These are phyloP conservation scores for Fukomys damarensis DNA, from an alignment of 2,113 vertebrate genomes.

Conservation along the genomic window DNA sequence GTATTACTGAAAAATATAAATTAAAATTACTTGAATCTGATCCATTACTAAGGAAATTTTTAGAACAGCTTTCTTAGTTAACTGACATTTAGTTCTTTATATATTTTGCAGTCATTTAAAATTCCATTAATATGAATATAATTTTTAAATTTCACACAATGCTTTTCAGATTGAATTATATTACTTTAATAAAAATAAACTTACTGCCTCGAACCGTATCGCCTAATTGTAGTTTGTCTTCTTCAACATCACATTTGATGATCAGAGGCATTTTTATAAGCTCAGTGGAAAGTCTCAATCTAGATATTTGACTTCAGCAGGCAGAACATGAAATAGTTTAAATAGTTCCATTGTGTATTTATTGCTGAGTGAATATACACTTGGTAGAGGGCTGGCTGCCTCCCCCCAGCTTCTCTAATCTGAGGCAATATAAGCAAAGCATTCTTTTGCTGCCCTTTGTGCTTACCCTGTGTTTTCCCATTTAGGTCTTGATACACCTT, in stretches of 20 bases:
- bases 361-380: conserved; percentile 42
- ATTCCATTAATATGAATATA: not conserved
- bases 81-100: conserved; percentile 44
- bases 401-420: not conserved
- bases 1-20: conserved; percentile 13
- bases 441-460: not conserved
- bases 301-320: conserved; percentile 76
- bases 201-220: conserved; percentile 35
- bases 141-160: conserved; percentile 9
- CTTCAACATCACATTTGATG: conserved; percentile 41
- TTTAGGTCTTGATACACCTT: conserved; percentile 74
- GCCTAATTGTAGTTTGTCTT: not conserved
- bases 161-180: conserved; percentile 28
- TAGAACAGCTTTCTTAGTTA: conserved; percentile 26
- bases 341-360: conserved; percentile 73
- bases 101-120: conserved; percentile 51
- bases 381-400: conserved; percentile 50
- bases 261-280: conserved; percentile 62
- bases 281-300: conserved; percentile 69
- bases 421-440: not conserved
- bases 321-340: conserved; percentile 70
- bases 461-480: not conserved
- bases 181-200: conserved; percentile 35
- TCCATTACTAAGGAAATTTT: conserved; percentile 43
- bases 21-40: conserved; percentile 43